These are phyloP conservation scores for Hystrix cristata DNA, from an alignment of 2,113 vertebrate genomes.

Conservation along the genomic window DNA sequence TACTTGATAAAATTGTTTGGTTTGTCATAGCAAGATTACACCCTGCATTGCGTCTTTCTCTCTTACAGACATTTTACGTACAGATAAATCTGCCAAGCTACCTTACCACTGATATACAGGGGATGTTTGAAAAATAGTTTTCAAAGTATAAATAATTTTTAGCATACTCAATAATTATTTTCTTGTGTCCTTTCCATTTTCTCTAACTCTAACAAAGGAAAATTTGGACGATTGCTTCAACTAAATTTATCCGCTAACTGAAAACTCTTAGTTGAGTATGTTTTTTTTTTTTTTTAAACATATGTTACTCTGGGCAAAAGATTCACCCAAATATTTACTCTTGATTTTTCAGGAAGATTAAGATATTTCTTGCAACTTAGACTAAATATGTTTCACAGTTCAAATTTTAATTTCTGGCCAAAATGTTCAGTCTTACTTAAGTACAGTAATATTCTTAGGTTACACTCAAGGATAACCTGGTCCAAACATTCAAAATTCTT, in stretches of 20 bases:
- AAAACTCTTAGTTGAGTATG: background rate
- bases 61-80: background rate
- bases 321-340: background rate
- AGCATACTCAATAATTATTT: background rate
- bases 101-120: background rate
- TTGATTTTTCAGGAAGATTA: constrained; percentile 48
- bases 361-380: background rate
- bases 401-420: constrained; percentile 15
- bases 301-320: background rate
- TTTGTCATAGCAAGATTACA: background rate
- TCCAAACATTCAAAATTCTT: background rate
- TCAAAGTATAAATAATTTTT: background rate
- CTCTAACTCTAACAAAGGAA: background rate
- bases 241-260: background rate
- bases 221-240: background rate
- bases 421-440: background rate
- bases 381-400: constrained; percentile 16
- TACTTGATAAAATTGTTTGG: background rate
- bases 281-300: background rate
- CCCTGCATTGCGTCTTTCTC: background rate
- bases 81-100: background rate
- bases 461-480: background rate
- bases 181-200: background rate
- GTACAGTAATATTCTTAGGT: background rate
- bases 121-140: background rate